Base-by-base conservation (phyloP, 2,113 vertebrate species). In the Trachemys scripta region DNA sequence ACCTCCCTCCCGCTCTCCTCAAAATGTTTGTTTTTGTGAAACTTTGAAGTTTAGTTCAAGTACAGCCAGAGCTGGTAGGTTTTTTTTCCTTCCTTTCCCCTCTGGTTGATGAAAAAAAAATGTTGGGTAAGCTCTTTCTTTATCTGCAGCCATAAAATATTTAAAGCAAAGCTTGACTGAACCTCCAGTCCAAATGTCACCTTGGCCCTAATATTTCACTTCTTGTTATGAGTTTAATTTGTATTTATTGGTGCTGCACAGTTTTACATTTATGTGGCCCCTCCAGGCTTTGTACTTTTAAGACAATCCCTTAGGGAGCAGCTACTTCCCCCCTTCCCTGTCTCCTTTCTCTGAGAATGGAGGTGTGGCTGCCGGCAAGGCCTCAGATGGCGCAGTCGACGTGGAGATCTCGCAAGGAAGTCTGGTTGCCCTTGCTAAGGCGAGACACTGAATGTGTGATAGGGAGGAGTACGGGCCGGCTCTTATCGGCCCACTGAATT, bases 71-170 rank as follows among this genome's bases (percentile, higher is more conserved):
- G 92, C 78, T 86, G 93, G 91, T 95, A 90, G 90, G 80, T 25
- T 6, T 22, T 59, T 80, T 54, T 53, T 82, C 75, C 80, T n/a
- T 3, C n/a, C 82, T 84, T 90, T 51, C 31, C 75, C 49, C 42
- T 92, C 87, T 93, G 38, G 86, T 93, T 92, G 83, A 85, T 82
- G 94, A 72, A 29, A 84, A 62, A 85, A 54, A 50, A 84, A 87
- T 89, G 91, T 96, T 87, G 72, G 82, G 87, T 93, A 95, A 96
- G 79, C 80, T 96, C 87, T 94, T 93, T 89, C 93, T 96, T 96
- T 94, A 95, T 93, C 94, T 96, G 91, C 91, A 94, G 92, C 94
- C 96, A 97, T 97, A 97, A 96, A 97, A 97, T 96, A 97, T 93
- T 96, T 96, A 97, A 96, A 97, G 93, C 86, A 97, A 97, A 97